These are phyloP conservation scores for Caenorhabditis uteleia DNA, from an alignment of 2,888 invertebrate species.

Conservation along the genomic window DNA sequence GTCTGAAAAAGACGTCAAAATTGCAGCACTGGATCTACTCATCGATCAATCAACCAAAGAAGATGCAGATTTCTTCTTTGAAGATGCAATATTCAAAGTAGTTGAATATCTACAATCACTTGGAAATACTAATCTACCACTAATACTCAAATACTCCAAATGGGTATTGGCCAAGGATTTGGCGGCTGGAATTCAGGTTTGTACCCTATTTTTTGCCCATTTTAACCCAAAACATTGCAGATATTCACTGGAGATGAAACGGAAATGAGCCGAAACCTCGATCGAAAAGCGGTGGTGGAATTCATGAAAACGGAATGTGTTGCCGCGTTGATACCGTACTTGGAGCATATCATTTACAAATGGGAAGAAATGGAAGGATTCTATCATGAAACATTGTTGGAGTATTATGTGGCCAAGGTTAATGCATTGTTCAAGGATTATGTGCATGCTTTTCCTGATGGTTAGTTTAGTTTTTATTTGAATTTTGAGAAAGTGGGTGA, in stretches of 20 bases:
- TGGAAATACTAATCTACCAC: conserved; percentile 79
- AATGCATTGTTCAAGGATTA: conserved; percentile 71
- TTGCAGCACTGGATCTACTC: conserved; percentile 82
- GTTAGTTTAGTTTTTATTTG: conserved; percentile 43
- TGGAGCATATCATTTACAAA: conserved; percentile 88
- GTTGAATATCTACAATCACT: conserved; percentile 77
- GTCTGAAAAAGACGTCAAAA: not conserved
- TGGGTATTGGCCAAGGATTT: conserved; percentile 88
- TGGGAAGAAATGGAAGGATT: conserved; percentile 86
- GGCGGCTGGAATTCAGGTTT: conserved; percentile 82
- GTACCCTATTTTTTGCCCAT: not conserved
- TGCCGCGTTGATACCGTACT: conserved; percentile 84
- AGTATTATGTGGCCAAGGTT: conserved; percentile 83
- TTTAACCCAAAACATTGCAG: conserved; percentile 57
- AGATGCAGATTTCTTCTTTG: conserved; percentile 76
- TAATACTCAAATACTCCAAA: conserved; percentile 90
- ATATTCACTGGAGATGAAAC: conserved; percentile 82
- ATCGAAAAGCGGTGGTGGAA: conserved; percentile 85
- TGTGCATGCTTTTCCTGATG: conserved; percentile 68
- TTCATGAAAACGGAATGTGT: conserved; percentile 83
- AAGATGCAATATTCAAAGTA: conserved; percentile 80
- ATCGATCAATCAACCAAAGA: conserved; percentile 76
- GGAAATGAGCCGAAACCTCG: conserved; percentile 85
- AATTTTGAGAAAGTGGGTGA: not conserved
- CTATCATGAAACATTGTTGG: conserved; percentile 89